Base-by-base conservation (phyloP, 2,888 invertebrate species). In the Mycalesis mineus region DNA sequence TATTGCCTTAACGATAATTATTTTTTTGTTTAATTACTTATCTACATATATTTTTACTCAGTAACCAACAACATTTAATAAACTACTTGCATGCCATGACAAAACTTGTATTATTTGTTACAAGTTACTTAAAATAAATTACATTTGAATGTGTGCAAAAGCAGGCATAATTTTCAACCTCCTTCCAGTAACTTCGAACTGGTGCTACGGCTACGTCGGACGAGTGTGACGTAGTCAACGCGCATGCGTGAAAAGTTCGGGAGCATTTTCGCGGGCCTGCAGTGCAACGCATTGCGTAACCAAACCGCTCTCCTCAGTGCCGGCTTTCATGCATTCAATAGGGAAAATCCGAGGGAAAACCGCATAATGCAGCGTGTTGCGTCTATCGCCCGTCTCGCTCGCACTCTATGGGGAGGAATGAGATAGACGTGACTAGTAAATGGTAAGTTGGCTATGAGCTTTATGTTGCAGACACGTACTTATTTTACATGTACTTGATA, bases 281-380 rank as follows among this genome's bases (percentile, higher is more conserved):
- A 47, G 7, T 47, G 33, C 47, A 47, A 47, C 47, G 47, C 47
- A 33, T 47, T 47, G 47, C 47, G 47, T 47, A 47, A 47, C 45
- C 47, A 15, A 33, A 33, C 42, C 33, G 31, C 31, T 22, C 22
- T 22, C 22, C 22, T 22, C 31, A 31, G 7, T 31, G 47, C 9
- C 15, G 31, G 47, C 36, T 36, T 36, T 36, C 36, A 36, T 33
- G 39, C 39, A 39, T 47, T 47, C 15, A 15, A 47, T 7, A 33
- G 47, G 47, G 47, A 15, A 33, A 47, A 33, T 15, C 33, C 47
- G 47, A 17, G 47, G 33, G 47, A 47, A 47, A 47, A 47, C 14
- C 11, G 47, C 47, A 47, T 33, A 47, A 31, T 47, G 33, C 47
- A 33, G 33, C 15, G 31, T 2, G 13, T 31, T 47, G 47, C 47